Evolutionary conservation across 92 coral and sea anemone species (phyloP).

Genomic region (Pocillopora grandis): DNA sequence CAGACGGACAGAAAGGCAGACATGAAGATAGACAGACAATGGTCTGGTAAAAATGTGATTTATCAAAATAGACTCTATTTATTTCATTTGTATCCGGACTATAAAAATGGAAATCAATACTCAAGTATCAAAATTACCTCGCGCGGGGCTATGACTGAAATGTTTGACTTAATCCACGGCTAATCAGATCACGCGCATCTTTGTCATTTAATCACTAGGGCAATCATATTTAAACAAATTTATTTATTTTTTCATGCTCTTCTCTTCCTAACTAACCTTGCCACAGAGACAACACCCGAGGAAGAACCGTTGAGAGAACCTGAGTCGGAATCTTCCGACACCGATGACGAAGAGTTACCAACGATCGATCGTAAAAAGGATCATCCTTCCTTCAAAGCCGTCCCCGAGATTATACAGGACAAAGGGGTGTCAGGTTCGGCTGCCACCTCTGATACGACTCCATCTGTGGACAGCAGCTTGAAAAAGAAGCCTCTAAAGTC

Average conservation of each 20-base stretch:
- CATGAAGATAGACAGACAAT: too few species aligned
- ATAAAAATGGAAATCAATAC: too few species aligned
- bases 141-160: too few species aligned
- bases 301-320: slow-evolving; percentile 65
- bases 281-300: slow-evolving; percentile 83
- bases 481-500: slow-evolving; percentile 85
- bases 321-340: slow-evolving; percentile 77
- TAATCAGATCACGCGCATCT: too few species aligned
- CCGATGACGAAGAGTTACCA: slow-evolving; percentile 74
- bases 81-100: too few species aligned
- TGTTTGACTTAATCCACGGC: too few species aligned
- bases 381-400: slow-evolving; percentile 55
- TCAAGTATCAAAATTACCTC: too few species aligned
- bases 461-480: slow-evolving; percentile 63
- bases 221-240: background rate
- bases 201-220: too few species aligned
- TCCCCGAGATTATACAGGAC: slow-evolving; percentile 70
- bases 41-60: too few species aligned
- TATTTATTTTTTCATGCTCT: background rate
- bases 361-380: slow-evolving; percentile 41
- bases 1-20: too few species aligned
- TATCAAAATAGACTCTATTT: too few species aligned
- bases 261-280: background rate
- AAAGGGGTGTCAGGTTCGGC: slow-evolving; percentile 72
- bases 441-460: slow-evolving; percentile 64